Evolutionary conservation across 1,140 invertebrate genomes (phyloP).

Genomic region (Drosophila ficusphila): DNA sequence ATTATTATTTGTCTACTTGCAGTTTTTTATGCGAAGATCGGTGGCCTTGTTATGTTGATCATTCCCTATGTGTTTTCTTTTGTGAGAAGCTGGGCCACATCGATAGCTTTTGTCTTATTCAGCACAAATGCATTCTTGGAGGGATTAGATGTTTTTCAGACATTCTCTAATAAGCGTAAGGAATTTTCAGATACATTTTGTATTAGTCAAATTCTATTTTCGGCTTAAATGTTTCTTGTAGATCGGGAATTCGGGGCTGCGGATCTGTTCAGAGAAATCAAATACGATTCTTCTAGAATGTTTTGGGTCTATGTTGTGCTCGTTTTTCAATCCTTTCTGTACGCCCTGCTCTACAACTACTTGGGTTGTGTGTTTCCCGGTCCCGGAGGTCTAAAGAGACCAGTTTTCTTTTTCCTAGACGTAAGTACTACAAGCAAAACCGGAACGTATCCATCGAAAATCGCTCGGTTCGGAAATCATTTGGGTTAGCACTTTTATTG

Average conservation of each 20-base stretch:
- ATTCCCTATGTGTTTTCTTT: slow-evolving; percentile 73
- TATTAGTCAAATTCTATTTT: neutral
- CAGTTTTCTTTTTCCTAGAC: slow-evolving; percentile 69
- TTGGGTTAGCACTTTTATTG: too few relatives aligned
- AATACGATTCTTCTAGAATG: slow-evolving; percentile 56
- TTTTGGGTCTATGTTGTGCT: slow-evolving; percentile 61
- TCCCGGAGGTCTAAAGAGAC: slow-evolving; percentile 66
- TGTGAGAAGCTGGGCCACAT: slow-evolving; percentile 50
- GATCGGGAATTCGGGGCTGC: slow-evolving; percentile 50
- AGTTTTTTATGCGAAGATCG: slow-evolving; percentile 83
- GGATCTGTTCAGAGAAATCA: slow-evolving; percentile 61
- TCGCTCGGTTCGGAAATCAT: neutral
- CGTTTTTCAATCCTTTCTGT: slow-evolving; percentile 59
- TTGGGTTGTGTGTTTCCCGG: slow-evolving; percentile 74
- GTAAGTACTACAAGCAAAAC: slow-evolving; percentile 28
- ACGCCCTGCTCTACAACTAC: slow-evolving; percentile 73
- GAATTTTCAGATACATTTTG: neutral
- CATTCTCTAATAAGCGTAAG: slow-evolving; percentile 77
- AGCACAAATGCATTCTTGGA: slow-evolving; percentile 68
- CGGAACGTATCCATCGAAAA: too few relatives aligned
- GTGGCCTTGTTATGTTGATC: slow-evolving; percentile 66
- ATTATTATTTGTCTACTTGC: neutral
- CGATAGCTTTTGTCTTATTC: slow-evolving; percentile 49
- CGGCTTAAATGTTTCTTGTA: slow-evolving; percentile 2
- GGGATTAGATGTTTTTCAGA: slow-evolving; percentile 68